Conservation (phyloP, 2,113 vertebrate genomes). For the Narcine bancroftii region DNA sequence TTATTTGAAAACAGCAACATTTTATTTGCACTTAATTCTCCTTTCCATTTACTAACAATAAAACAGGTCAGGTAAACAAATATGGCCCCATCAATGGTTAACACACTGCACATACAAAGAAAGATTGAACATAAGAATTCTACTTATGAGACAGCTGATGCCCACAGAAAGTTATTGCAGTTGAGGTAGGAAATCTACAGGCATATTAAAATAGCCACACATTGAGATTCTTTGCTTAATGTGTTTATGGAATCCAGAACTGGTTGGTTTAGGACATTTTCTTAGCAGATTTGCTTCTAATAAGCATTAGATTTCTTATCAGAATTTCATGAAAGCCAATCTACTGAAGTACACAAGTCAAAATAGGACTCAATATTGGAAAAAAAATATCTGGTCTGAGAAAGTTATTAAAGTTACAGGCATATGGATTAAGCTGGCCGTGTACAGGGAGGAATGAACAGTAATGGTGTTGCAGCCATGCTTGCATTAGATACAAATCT, state of each 20-base stretch:
- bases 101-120: neutral
- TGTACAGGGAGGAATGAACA: neutral
- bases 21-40: constrained; percentile 36
- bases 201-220: neutral
- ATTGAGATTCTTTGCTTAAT: neutral
- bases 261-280: neutral
- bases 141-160: neutral
- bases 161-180: neutral
- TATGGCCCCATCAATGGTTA: neutral
- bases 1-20: constrained; percentile 19
- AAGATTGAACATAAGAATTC: neutral
- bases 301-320: neutral
- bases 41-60: constrained; percentile 11
- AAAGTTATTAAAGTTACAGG: neutral
- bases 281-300: neutral
- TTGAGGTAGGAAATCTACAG: constrained; percentile 7
- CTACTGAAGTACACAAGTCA: neutral
- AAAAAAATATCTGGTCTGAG: constrained; percentile 1
- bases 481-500: neutral
- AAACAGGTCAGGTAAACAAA: constrained; percentile 21
- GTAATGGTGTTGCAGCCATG: neutral
- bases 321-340: neutral
- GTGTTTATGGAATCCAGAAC: neutral
- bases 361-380: neutral
- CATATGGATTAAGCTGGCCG: neutral